These are phyloP conservation scores for Lasioglossum baleicum DNA, from an alignment of 1,140 invertebrate genomes.

Conservation along the genomic window DNA sequence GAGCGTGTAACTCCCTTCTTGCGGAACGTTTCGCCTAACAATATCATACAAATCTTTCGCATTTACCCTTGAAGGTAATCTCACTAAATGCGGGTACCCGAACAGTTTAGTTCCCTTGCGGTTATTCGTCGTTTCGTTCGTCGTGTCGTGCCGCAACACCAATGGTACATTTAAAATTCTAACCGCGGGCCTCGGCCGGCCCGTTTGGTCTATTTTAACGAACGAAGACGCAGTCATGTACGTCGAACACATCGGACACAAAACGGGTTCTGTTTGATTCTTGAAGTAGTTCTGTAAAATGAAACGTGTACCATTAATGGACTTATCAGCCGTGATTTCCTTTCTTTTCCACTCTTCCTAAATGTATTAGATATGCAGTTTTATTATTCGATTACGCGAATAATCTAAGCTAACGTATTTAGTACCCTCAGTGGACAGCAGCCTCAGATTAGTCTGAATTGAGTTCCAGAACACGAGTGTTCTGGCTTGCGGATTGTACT, in stretches of 20 bases:
- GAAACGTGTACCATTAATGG: background rate
- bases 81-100: slow-evolving; percentile 82
- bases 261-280: slow-evolving; percentile 66
- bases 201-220: slow-evolving; percentile 73
- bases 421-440: slow-evolving; percentile 74
- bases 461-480: slow-evolving; percentile 70
- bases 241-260: slow-evolving; percentile 70
- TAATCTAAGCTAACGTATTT: slow-evolving; percentile 1
- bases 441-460: slow-evolving; percentile 80
- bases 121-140: slow-evolving; percentile 81
- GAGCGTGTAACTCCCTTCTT: slow-evolving; percentile 77
- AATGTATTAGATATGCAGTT: background rate
- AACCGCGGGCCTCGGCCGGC: slow-evolving; percentile 68
- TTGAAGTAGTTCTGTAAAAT: slow-evolving; percentile 75
- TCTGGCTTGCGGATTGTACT: slow-evolving; percentile 78
- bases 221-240: slow-evolving; percentile 69
- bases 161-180: slow-evolving; percentile 82
- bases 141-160: slow-evolving; percentile 80
- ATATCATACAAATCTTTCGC: slow-evolving; percentile 80
- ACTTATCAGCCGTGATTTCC: background rate
- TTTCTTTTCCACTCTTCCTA: background rate
- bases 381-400: background rate
- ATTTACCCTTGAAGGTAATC: slow-evolving; percentile 82
- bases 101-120: slow-evolving; percentile 79
- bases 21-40: slow-evolving; percentile 79